Evolutionary conservation across 2,888 invertebrate species (phyloP).

Genomic region (Diploptera punctata): DNA sequence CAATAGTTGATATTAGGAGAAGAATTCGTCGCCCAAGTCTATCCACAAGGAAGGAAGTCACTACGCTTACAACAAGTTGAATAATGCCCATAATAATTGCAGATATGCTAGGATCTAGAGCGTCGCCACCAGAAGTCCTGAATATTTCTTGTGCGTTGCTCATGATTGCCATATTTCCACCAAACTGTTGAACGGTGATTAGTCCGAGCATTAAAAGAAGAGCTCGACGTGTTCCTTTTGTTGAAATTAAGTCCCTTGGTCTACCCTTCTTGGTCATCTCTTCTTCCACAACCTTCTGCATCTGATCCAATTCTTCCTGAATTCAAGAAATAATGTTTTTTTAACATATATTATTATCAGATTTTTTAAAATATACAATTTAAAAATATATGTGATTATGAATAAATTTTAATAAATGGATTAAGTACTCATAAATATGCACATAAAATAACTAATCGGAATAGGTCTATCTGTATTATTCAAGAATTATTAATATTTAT

Average conservation of each 20-base stretch:
- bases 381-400: too few relatives aligned
- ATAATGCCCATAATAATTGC: conserved; percentile 63
- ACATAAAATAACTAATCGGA: too few relatives aligned
- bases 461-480: too few relatives aligned
- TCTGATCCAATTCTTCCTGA: conserved; percentile 60
- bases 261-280: conserved; percentile 60
- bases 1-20: conserved; percentile 63
- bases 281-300: conserved; percentile 62
- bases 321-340: too few relatives aligned
- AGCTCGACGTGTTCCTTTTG: conserved; percentile 62
- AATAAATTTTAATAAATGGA: too few relatives aligned
- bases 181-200: conserved; percentile 68
- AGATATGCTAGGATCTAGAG: conserved; percentile 58
- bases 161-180: conserved; percentile 66
- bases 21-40: conserved; percentile 66
- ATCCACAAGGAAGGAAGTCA: conserved; percentile 66
- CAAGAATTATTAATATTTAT: too few relatives aligned
- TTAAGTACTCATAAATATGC: too few relatives aligned
- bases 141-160: conserved; percentile 69
- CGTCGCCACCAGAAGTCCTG: conserved; percentile 57
- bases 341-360: too few relatives aligned
- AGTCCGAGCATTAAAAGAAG: conserved; percentile 65
- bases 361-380: too few relatives aligned
- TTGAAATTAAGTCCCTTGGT: conserved; percentile 60
- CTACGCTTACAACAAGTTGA: conserved; percentile 62